Base-by-base conservation (phyloP, 2,113 vertebrate species). In the Butorides virescens region DNA sequence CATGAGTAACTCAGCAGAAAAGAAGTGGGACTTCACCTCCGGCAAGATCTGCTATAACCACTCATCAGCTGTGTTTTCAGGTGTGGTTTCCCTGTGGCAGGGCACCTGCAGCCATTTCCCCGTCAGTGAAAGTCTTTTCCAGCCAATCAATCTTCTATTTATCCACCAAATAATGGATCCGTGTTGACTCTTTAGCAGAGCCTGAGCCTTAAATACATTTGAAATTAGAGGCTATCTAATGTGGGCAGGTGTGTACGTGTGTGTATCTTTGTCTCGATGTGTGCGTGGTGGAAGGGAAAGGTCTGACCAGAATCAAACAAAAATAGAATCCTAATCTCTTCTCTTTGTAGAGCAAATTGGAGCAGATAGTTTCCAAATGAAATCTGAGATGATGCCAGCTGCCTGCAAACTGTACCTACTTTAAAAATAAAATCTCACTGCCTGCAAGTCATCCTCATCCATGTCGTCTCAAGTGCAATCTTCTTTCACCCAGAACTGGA, bases 331-430 rank as follows among this genome's bases (percentile, higher is more conserved):
- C 42, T 93, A 82, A 95, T 95, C 58, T 88, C 62, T 93, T 85
- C 58, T 85, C 73, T 95, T 80, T 77, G 66, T 68, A 83, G 46
- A 79, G 37, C 66, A 96, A 89, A 93, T 87, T 87, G 88, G 39
- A 96, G 73, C 53, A 90, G 91, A 93, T 87, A 95, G 76, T 81
- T 92, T 93, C 95, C 86, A 97, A 95, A 93, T 91, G 89, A 95
- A 96, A 97, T 70, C 73, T 93, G 80, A 95, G 92, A 92, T 53
- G 55, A 85, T 92, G 80, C 89, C 89, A 95, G 91, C 89, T 97
- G 94, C 70, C 59, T 96, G 89, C 22, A 89, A 81, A 95, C 66
- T 58, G 84, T 87, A 88, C 76, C 83, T 75, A 29, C 47, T 93
- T 95, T 63, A 90, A 96, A 95, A 94, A 95, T 83, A 95, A 97